These are phyloP conservation scores for Myzus persicae DNA, from an alignment of 1,140 invertebrate genomes.

Conservation along the genomic window DNA sequence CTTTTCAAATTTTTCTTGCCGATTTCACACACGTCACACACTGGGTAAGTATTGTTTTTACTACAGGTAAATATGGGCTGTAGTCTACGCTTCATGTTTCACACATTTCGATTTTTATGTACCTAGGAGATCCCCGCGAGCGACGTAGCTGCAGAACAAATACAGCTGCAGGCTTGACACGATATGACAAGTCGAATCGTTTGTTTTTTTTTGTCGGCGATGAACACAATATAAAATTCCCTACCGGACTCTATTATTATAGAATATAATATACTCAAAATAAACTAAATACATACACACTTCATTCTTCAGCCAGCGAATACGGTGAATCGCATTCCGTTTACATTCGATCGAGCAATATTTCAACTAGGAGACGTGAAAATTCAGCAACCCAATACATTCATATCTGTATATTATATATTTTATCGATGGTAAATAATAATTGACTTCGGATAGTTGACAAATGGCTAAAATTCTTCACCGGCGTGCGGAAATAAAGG, in stretches of 20 bases:
- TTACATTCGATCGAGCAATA: slow-evolving; percentile 27
- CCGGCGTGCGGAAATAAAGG: slow-evolving; percentile 32
- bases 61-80: background rate
- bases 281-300: background rate
- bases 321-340: background rate
- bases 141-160: background rate
- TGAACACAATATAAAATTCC: background rate
- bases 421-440: slow-evolving; percentile 6
- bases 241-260: too few species aligned
- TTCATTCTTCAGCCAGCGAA: background rate
- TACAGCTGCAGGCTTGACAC: background rate
- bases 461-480: slow-evolving; percentile 48
- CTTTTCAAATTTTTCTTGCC: background rate
- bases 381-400: background rate
- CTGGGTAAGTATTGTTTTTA: background rate
- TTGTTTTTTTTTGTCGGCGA: background rate
- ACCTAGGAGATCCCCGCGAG: background rate
- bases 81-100: too few species aligned
- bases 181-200: background rate
- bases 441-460: slow-evolving; percentile 53
- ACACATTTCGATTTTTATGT: too few species aligned
- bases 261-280: too few species aligned
- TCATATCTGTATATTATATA: background rate
- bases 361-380: slow-evolving; percentile 25
- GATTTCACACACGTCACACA: background rate